These are phyloP conservation scores for Menura novaehollandiae DNA, from an alignment of 2,113 vertebrate species.

Conservation along the genomic window DNA sequence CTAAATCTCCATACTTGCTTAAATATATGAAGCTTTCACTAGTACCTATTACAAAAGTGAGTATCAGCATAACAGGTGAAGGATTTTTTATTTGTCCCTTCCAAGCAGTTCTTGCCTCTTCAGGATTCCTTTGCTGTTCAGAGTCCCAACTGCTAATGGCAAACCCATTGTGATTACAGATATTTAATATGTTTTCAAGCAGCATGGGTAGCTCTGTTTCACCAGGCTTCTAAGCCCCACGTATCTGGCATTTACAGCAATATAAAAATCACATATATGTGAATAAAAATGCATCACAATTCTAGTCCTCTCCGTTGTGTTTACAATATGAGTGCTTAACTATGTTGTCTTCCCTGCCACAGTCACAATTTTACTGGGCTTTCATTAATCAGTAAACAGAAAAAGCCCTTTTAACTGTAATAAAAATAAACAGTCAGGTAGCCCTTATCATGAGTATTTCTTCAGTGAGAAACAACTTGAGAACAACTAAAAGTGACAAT, in stretches of 20 bases:
- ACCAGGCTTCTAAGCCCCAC: neutral
- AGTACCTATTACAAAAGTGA: neutral
- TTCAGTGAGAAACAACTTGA: neutral
- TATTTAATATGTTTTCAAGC: neutral
- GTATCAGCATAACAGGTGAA: rapidly evolving
- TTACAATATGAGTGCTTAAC: neutral
- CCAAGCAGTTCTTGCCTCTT: neutral
- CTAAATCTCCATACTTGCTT: neutral
- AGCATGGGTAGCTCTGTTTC: neutral
- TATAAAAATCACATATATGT: neutral
- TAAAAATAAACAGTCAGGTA: neutral
- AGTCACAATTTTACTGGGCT: neutral
- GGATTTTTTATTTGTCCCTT: neutral
- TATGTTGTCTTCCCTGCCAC: neutral
- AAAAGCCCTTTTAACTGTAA: neutral
- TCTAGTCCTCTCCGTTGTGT: neutral
- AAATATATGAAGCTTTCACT: neutral
- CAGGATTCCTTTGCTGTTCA: neutral
- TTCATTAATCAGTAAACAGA: neutral
- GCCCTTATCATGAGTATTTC: neutral
- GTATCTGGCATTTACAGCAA: neutral
- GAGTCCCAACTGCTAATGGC: neutral
- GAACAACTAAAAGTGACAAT: neutral
- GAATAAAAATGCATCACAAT: neutral
- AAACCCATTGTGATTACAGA: neutral